Evolutionary conservation across 2,888 invertebrate genomes (phyloP).

Genomic region (Pomacea canaliculata): DNA sequence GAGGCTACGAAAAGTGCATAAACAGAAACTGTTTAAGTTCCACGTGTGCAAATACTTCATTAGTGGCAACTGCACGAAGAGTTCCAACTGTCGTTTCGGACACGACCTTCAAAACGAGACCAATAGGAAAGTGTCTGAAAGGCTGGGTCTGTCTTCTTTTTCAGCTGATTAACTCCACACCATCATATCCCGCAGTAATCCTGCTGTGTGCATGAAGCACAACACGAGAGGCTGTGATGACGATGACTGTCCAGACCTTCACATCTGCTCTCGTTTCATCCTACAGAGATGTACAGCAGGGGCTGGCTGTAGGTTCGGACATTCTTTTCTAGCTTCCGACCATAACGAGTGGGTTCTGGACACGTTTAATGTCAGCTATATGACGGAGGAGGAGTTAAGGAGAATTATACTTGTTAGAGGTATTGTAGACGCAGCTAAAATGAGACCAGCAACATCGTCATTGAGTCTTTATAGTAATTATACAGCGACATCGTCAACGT

Average conservation of each 20-base stretch:
- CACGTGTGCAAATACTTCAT: conserved; percentile 9
- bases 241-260: conserved; percentile 11
- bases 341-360: not conserved
- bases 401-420: no score
- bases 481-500: no score
- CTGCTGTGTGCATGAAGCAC: conserved; percentile 3
- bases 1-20: conserved; percentile 1
- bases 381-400: no score
- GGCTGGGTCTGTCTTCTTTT: not conserved
- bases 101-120: conserved; percentile 7
- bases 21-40: not conserved
- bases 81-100: not conserved
- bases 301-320: conserved; percentile 1
- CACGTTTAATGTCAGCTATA: no score
- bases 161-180: conserved; percentile 7
- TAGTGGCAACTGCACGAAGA: not conserved
- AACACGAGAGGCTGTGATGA: not conserved
- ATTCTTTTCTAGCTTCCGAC: not conserved
- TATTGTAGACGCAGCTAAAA: no score
- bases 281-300: not conserved
- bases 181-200: conserved; percentile 3
- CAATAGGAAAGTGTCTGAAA: not conserved
- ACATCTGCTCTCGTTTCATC: no score
- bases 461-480: no score
- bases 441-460: no score